These are phyloP conservation scores for Nephila pilipes DNA, from an alignment of 1,140 invertebrate genomes.

Conservation along the genomic window DNA sequence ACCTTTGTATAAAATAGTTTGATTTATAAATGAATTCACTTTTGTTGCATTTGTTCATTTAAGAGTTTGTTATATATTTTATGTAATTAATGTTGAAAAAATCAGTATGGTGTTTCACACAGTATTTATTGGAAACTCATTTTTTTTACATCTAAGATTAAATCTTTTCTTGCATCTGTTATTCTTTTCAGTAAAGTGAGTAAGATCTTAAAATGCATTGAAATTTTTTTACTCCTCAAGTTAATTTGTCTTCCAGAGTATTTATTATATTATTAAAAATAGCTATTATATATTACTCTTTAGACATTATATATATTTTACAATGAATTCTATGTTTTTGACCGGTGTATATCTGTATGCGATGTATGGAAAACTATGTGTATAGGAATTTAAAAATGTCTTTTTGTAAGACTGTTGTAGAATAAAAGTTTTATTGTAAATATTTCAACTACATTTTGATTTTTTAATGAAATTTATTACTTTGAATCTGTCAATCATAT, in stretches of 20 bases:
- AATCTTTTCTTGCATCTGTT: background rate
- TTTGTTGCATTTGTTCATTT: background rate
- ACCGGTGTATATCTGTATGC: slow-evolving; percentile 66
- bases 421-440: slow-evolving; percentile 73
- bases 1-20: background rate
- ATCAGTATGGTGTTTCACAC: background rate
- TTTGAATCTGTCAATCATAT: background rate
- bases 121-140: background rate
- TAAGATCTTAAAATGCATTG: background rate
- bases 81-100: background rate
- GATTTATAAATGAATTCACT: background rate
- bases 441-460: slow-evolving; percentile 47
- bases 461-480: slow-evolving; percentile 28
- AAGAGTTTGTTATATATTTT: background rate
- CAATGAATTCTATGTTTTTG: slow-evolving; percentile 20
- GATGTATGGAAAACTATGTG: slow-evolving; percentile 44
- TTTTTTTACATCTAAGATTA: background rate
- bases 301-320: slow-evolving; percentile 25
- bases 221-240: background rate
- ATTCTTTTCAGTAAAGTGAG: background rate
- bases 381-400: slow-evolving; percentile 54
- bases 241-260: background rate
- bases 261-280: background rate
- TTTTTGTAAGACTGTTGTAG: slow-evolving; percentile 72
- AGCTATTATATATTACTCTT: background rate